Evolutionary conservation across 1,140 invertebrate species (phyloP).

Genomic region (Megathymus violae): DNA sequence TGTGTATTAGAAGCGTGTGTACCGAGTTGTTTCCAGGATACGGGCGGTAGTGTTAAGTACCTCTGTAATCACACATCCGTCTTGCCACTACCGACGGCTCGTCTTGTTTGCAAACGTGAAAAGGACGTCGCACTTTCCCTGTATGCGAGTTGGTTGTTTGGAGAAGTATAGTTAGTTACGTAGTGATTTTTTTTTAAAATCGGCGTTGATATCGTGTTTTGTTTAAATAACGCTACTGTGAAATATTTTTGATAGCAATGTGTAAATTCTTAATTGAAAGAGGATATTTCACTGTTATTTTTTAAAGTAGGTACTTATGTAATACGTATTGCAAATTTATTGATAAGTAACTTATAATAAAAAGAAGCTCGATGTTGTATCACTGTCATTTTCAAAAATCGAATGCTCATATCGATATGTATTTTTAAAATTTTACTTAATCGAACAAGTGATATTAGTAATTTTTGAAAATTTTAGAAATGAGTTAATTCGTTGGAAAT

Average conservation of each 20-base stretch:
- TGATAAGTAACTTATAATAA: too few species aligned
- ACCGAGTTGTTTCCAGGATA: constrained; percentile 35
- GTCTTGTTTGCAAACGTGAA: constrained; percentile 29
- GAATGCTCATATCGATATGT: too few species aligned
- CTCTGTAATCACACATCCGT: constrained; percentile 33
- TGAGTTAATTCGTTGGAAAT: too few species aligned
- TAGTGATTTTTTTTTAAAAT: background rate
- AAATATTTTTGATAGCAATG: background rate
- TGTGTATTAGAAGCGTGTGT: constrained; percentile 8
- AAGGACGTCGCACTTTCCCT: constrained; percentile 5
- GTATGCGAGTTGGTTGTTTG: background rate
- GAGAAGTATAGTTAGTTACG: too few species aligned
- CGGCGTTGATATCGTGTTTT: background rate
- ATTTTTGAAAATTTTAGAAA: too few species aligned
- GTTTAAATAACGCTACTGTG: background rate
- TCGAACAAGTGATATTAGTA: too few species aligned
- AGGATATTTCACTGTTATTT: too few species aligned
- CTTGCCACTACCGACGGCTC: constrained; percentile 16
- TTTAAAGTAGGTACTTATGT: too few species aligned
- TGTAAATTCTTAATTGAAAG: background rate
- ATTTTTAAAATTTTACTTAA: too few species aligned
- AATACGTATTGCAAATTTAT: too few species aligned
- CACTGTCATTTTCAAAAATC: too few species aligned
- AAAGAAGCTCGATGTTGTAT: too few species aligned
- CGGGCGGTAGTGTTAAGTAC: constrained; percentile 27